Base-by-base conservation (phyloP, 2,888 invertebrate species). In the Asteroscopus sphinx region DNA sequence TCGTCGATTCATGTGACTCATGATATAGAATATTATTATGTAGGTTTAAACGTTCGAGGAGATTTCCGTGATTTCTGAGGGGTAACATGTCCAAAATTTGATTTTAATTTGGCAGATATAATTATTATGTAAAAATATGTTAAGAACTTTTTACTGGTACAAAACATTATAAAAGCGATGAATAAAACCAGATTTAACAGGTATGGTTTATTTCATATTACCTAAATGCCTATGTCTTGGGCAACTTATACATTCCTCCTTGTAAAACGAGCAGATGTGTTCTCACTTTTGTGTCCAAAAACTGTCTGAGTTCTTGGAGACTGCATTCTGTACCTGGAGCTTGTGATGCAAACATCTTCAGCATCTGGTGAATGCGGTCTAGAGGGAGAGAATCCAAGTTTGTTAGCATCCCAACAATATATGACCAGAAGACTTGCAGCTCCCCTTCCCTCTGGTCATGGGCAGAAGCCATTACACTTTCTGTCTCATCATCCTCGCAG, bases 341-440 rank as follows among this genome's bases (percentile, higher is more conserved):
- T 92, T 98, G 98, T 30, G 98, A 98, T 1, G 98, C 98, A 94
- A 99, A 99, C 96, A 99, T 97, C 87, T 98, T 98, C 61, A 99
- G 89, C 98, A 99, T 99, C 84, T 98, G 98, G 89, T 99, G 98
- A 76, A 99, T 99, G 49, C 99, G 95, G 75, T 99, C 99, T 68
- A 99, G 92, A 0, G 98, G 97, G 83, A 99, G 94, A 0, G 97
- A 97, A 80, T 99, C 98, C 68, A 99, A 93, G 93, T 99, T 99
- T 9, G 98, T 98, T 55, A 99, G 91, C 99, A 99, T 99, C 13
- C 99, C 99, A 40, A 98, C 97, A 77, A 99, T 98, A 82, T 99
- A 99, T 0, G 98, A 98, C 99, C 99, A 99, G 88, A 99, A 98
- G 44, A 96, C 96, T 95, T 98, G 98, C 55, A 99, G 93, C 86